These are phyloP conservation scores for Rhinatrema bivittatum DNA, from an alignment of 2,797 vertebrate species.

Conservation along the genomic window DNA sequence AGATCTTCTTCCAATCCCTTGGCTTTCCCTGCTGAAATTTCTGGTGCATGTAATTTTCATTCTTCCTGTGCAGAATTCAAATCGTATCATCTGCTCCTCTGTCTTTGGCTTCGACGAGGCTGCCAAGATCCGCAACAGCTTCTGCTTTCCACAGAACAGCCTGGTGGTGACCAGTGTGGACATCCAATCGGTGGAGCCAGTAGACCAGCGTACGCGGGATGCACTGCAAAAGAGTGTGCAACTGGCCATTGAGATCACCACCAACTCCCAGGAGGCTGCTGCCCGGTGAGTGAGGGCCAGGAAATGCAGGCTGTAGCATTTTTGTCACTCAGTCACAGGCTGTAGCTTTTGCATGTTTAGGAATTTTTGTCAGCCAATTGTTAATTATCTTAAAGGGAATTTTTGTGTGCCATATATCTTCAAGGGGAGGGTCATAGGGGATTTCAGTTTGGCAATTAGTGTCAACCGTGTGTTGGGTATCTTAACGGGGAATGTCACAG, in stretches of 20 bases:
- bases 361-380: no score
- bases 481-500: no score
- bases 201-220: conserved; percentile 81
- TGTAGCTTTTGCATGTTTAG: no score
- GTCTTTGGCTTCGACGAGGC: conserved; percentile 81
- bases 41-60: no score
- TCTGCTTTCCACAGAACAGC: conserved; percentile 69
- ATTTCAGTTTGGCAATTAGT: no score
- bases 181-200: conserved; percentile 84
- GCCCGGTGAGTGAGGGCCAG: conserved; percentile 59
- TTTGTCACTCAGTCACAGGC: not conserved
- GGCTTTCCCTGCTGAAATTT: no score
- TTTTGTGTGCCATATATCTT: no score
- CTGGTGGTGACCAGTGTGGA: conserved; percentile 84
- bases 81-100: conserved; percentile 74
- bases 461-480: no score
- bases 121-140: conserved; percentile 47
- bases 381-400: no score
- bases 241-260: conserved; percentile 89
- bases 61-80: conserved; percentile 63
- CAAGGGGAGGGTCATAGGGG: no score
- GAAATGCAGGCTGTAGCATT: not conserved
- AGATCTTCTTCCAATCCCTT: not conserved
- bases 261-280: conserved; percentile 84
- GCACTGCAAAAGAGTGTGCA: conserved; percentile 87